These are phyloP conservation scores for Phrynosoma platyrhinos DNA, from an alignment of 2,113 vertebrate genomes.

Conservation along the genomic window DNA sequence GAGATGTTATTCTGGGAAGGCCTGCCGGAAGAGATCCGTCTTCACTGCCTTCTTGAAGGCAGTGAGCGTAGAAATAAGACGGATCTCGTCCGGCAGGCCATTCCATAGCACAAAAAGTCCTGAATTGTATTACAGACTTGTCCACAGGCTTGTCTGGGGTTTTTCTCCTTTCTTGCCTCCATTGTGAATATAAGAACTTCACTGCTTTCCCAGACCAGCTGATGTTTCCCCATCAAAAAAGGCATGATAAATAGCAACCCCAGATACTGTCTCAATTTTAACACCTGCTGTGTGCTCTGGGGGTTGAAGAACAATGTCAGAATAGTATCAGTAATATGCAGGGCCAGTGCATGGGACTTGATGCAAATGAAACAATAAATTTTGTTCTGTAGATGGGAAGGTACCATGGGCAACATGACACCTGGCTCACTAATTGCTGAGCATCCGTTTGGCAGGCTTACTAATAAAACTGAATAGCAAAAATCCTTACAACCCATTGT, in stretches of 20 bases:
- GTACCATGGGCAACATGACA: no score
- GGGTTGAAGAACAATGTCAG: not conserved
- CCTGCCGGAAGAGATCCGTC: no score
- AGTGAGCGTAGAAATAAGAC: no score
- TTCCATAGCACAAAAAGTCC: no score
- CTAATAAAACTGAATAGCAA: not conserved
- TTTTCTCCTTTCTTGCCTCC: no score
- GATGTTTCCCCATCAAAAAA: not conserved
- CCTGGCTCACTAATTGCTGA: not conserved
- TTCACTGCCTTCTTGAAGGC: no score
- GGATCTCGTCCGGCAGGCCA: no score
- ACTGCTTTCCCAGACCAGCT: no score
- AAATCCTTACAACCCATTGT: not conserved
- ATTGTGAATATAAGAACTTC: no score
- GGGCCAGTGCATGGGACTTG: not conserved
- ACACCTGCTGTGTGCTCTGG: not conserved
- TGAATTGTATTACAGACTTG: no score
- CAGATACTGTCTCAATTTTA: not conserved
- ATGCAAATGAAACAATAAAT: not conserved
- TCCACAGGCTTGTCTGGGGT: no score
- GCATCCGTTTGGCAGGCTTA: not conserved
- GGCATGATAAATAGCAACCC: not conserved
- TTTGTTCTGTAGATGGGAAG: not conserved
- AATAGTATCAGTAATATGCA: constrained; percentile 12
- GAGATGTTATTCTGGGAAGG: no score